Percentiles rank a stretch among this genome's conserved stretches.
These are phyloP conservation scores for Ochotona curzoniae DNA, from an alignment of 2,113 vertebrate genomes.

Conservation along the genomic window DNA sequence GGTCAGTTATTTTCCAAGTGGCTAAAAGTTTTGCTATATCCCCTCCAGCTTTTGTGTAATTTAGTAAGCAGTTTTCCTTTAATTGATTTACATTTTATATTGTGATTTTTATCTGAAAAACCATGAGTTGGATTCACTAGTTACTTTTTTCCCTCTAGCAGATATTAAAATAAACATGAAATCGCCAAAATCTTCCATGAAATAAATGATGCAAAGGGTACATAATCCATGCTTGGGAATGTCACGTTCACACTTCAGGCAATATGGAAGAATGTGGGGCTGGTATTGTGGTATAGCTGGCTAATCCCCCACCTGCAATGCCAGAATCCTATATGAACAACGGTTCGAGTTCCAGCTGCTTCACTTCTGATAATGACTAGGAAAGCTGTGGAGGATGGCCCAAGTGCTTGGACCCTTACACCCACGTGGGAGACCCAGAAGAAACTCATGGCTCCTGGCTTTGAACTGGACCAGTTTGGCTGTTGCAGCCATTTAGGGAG, in stretches of 20 bases:
- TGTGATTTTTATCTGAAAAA: constrained; percentile 22
- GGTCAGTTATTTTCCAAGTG: background rate
- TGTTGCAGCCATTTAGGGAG: too few relatives aligned
- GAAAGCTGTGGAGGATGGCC: too few relatives aligned
- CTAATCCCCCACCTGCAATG: too few relatives aligned
- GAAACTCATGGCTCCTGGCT: too few relatives aligned
- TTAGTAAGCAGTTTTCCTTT: constrained; percentile 6
- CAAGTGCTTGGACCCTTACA: too few relatives aligned
- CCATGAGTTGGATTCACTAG: background rate
- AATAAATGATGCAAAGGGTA: background rate
- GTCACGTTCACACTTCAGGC: background rate
- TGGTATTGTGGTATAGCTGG: too few relatives aligned
- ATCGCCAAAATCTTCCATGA: background rate
- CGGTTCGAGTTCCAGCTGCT: too few relatives aligned
- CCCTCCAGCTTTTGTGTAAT: background rate
- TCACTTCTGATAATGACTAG: too few relatives aligned
- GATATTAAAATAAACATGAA: background rate
- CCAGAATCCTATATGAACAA: too few relatives aligned
- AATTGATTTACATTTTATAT: background rate
- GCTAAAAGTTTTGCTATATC: background rate
- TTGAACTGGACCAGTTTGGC: too few relatives aligned
- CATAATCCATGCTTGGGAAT: background rate
- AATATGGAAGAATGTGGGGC: background rate
- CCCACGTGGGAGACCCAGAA: too few relatives aligned
- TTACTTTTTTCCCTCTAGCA: background rate